Evolutionary conservation across 2,113 vertebrate species (phyloP).

Genomic region (Dicerorhinus sumatrensis): DNA sequence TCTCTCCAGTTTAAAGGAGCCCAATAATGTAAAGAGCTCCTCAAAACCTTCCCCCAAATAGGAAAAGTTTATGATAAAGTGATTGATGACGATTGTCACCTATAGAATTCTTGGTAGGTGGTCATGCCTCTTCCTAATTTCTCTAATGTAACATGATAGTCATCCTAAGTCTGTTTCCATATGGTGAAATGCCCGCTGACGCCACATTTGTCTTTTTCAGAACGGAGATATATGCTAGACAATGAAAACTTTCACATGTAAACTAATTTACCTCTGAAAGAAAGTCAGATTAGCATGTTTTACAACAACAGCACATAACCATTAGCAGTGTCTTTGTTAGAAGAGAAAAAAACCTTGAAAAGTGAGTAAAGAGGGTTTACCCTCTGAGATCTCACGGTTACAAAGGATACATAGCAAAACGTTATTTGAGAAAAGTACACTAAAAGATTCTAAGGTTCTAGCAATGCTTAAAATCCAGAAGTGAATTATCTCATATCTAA

Average conservation of each 20-base stretch:
- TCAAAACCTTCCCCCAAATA: background rate
- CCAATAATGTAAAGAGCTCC: background rate
- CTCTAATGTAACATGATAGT: background rate
- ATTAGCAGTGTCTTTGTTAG: background rate
- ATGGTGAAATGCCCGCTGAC: background rate
- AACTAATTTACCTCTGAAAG: background rate
- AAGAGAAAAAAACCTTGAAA: background rate
- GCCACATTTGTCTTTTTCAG: background rate
- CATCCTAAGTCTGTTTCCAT: background rate
- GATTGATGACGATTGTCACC: background rate
- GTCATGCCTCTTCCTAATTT: background rate
- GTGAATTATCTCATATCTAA: background rate
- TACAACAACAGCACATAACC: background rate
- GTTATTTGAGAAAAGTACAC: constrained; percentile 6
- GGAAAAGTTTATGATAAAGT: background rate
- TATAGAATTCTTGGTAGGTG: background rate
- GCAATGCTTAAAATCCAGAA: constrained; percentile 37
- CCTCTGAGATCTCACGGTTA: background rate
- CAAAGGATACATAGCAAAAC: background rate
- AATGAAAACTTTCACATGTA: background rate
- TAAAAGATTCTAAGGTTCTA: background rate
- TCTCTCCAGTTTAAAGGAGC: background rate
- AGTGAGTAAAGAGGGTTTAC: background rate
- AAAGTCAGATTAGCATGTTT: background rate
- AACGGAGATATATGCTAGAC: background rate